Percentiles rank a stretch among this genome's conserved stretches.
These are phyloP conservation scores for Drosophila neutralis DNA, from an alignment of 2,888 invertebrate species.

Conservation along the genomic window DNA sequence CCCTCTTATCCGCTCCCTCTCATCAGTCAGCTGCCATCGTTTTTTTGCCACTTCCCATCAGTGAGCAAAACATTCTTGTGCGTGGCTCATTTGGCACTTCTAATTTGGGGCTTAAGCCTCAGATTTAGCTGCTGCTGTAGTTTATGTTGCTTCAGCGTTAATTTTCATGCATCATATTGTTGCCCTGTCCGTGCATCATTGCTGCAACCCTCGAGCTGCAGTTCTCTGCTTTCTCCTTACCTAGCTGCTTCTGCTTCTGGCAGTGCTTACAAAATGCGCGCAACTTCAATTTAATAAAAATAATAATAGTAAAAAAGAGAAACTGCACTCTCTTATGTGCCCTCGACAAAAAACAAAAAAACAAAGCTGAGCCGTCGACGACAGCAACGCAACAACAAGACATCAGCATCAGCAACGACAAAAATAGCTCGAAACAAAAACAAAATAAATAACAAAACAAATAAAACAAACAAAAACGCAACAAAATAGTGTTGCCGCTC, in stretches of 20 bases:
- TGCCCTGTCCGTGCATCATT: constrained; percentile 9
- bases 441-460: constrained; percentile 20
- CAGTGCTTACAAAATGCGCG: constrained; percentile 58
- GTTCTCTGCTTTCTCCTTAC: constrained; percentile 32
- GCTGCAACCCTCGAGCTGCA: not conserved
- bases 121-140: constrained; percentile 1
- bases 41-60: not conserved
- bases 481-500: constrained; percentile 45
- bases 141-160: constrained; percentile 30
- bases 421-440: constrained; percentile 47
- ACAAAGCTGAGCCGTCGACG: constrained; percentile 54
- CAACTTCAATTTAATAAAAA: constrained; percentile 74
- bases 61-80: constrained; percentile 10
- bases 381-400: constrained; percentile 43
- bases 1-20: not conserved
- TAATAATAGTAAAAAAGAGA: constrained; percentile 27
- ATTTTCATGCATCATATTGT: constrained; percentile 45
- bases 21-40: not conserved
- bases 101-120: constrained; percentile 19
- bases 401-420: constrained; percentile 32
- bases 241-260: constrained; percentile 39
- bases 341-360: constrained; percentile 74
- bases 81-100: constrained; percentile 20
- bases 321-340: constrained; percentile 70
- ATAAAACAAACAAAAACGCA: constrained; percentile 19